Evolutionary conservation across 2,888 invertebrate species (phyloP), one percentile per base, ranked within the genome.

Genomic region (Notodonta ziczac): DNA sequence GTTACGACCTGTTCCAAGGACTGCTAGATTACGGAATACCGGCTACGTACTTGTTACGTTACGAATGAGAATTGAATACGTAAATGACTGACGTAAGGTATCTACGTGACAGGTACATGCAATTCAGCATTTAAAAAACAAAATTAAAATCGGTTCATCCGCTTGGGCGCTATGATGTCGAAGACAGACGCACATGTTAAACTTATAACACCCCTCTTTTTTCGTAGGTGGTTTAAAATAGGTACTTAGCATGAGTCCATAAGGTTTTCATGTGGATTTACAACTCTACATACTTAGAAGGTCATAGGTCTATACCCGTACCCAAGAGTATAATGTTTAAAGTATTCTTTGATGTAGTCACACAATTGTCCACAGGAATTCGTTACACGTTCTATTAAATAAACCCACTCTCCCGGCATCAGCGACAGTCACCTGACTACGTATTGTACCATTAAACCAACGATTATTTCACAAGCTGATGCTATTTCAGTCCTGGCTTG

Each of bases 401-500:
- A 72, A 65, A 64, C 69, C 67, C 58, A 56, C 39, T 59, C 56
- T 62, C 67, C 56, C 54, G 56, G 57, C 40, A 66, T 61, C 60
- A 67, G 74, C 57, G 44, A 50, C 63, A 60, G 72, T 82, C 84
- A 84, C 77, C 82, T 84, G 83, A 83, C 76, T 76, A 71, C 70
- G 66, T 72, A 76, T 35, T 73, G 66, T 67, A 71, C 67, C 65
- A 72, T 71, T 71, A 77, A 74, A 72, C 74, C 59, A 68, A 66
- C 67, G 69, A 65, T 72, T 65, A 85, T 85, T 83, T 83, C 84
- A 78, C 85, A 84, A 84, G 89, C 87, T 84, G 83, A 68, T 69
- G 84, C 90, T 91, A 91, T 91, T 91, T 91, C 80, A 72, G 88
- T 86, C 78, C 89, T 91, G 89, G 91, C 89, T 81, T 75, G 72